Evolutionary conservation across 2,113 vertebrate species (phyloP), one percentile per base, ranked within the genome.

Genomic region (Gorsachius goisagi): DNA sequence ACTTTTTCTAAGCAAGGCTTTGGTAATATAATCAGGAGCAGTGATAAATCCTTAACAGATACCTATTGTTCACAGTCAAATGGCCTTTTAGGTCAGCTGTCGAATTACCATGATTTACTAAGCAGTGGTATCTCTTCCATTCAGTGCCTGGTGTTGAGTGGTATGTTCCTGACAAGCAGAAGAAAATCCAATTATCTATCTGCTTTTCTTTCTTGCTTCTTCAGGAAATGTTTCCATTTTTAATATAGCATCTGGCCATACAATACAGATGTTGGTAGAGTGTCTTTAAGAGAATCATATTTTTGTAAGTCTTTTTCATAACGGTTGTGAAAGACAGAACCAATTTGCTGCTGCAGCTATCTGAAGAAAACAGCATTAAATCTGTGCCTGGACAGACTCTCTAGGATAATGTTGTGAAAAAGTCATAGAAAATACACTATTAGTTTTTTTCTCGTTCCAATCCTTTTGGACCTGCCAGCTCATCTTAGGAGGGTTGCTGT

Each of bases 11-110:
- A 89, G 75, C 9, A 73, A 91, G 50, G 19, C 32, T 88, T 49
- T 66, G 33, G 53, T 90, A 93, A 69, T 73, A 68, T 72, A 88
- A 81, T 74, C 79, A 93, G 76, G 15, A 69, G 27, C 72, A 83
- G 28, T 56, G 30, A 77, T 74, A 91, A 97, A 96, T 71, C 63
- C 50, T 84, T 96, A 92, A 73, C 44, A 81, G 69, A 67, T 90
- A 75, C 41, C 33, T 93, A 62, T 81, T 95, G 39, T 94, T 88
- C 63, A 85, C 33, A 94, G 47, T 26, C 90, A 92, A 96, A 71
- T 55, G 35, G 76, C 72, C 89, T 68, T 95, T 84, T 73, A 91
- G 88, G 80, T 93, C 80, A 97, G 64, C 74, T 92, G 52, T 87
- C 28, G 18, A 95, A 88, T 90, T 95, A 81, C 67, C 35, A 85